Evolutionary conservation across 2,797 vertebrate species (phyloP).

Genomic region (Platyrinchus mystaceus): DNA sequence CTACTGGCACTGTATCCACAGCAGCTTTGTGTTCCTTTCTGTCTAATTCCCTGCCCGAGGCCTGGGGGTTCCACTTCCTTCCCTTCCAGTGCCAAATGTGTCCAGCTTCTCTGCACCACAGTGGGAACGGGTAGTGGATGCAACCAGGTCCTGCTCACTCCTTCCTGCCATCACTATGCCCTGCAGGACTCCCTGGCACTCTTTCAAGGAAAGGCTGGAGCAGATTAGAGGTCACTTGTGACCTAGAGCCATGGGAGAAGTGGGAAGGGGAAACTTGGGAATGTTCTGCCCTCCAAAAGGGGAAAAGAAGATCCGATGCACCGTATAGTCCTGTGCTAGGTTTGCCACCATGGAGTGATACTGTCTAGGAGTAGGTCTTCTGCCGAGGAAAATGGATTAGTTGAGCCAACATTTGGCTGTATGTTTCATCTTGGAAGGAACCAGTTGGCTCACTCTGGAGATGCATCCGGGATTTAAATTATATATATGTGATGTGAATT

Average conservation of each 20-base stretch:
- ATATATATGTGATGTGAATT: neutral
- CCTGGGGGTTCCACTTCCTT: neutral
- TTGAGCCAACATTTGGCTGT: neutral
- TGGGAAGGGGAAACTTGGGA: neutral
- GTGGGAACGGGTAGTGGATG: neutral
- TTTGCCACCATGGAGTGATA: neutral
- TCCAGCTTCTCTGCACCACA: neutral
- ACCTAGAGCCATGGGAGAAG: neutral
- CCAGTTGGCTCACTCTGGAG: neutral
- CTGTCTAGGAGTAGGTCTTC: neutral
- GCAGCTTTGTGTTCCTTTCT: neutral
- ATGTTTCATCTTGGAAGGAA: neutral
- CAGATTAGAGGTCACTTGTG: neutral
- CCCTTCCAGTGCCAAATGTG: neutral
- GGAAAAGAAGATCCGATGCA: neutral
- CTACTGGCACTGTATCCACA: neutral
- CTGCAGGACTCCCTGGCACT: neutral
- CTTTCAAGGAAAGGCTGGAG: neutral
- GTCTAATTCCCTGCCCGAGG: neutral
- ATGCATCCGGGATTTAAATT: neutral
- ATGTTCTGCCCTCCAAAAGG: neutral
- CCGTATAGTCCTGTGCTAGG: fast-evolving
- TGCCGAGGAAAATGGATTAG: neutral
- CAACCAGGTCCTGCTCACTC: neutral
- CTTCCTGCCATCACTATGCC: neutral